Base-by-base conservation (phyloP, 1,140 invertebrate genomes). In the Papilio polyxenes region DNA sequence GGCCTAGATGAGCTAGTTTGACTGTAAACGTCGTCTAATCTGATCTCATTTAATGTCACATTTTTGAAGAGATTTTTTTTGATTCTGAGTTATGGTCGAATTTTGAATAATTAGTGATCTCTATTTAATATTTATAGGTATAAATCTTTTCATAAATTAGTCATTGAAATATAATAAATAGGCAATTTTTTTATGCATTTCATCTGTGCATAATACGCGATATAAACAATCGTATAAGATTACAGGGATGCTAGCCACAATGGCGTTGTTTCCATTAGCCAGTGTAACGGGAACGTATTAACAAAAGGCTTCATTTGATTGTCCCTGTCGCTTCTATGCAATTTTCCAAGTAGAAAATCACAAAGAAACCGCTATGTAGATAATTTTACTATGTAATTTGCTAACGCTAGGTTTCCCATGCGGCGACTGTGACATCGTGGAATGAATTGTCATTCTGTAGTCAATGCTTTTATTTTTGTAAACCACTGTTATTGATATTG, bases 301-400 rank as follows among this genome's bases (percentile, higher is more conserved):
- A 92, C 91, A 93, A 92, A 91, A 90, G 89, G 84, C 82, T 80
- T 82, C 81, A 72, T 89, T 89, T 87, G 84, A 89, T 89, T 88
- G 87, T 83, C 74, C 75, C 80, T 82, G 23, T 76, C 53, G 49
- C 75, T 81, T 74, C 72, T 85, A 85, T 88, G 82, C 83, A 87
- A 89, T 88, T 90, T 91, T 87, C 83, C 82, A 74, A 83, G 80
- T 78, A 75, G 85, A 82, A 88, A 91, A 90, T 88, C 78, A 89
- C 84, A 90, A 87, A 87, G 87, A 82, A 88, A 87, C 82, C 78
- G 78, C 23, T 75, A 56, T 84, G 56, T 77, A 62, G 62, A 82
- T 82, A 83, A 82, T 83, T 80, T 80, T 62, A 37, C 62, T 80
- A 37, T 69, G 40, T 48, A 80, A 69, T 80, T 69, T 69, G 37